phyloP scores from a whole-genome alignment of 2,113 vertebrate genomes.

The Delphinapterus leucas region DNA sequence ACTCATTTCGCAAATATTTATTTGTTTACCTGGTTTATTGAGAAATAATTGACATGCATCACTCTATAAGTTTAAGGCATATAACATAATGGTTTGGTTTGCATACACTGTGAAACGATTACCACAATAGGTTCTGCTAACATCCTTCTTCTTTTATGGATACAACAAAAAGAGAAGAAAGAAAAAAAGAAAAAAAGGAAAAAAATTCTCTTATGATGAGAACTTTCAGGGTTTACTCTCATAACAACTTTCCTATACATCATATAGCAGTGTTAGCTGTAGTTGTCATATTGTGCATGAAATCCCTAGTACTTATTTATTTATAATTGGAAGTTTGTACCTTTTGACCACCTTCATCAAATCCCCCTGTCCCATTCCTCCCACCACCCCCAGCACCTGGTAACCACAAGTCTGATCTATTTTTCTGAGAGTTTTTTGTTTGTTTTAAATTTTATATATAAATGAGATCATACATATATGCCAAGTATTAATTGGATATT shows the following conservation, averaged over 20 bases:
- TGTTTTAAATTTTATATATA: neutral
- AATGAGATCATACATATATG: neutral
- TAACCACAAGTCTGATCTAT: neutral
- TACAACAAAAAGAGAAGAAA: neutral
- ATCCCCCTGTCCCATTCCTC: neutral
- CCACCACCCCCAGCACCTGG: neutral
- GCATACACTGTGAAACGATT: neutral
- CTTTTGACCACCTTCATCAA: neutral
- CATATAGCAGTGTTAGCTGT: neutral
- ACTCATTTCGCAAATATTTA: neutral
- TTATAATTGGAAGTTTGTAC: neutral
- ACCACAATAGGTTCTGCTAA: neutral
- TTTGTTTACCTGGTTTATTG: neutral
- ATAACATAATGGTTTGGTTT: neutral
- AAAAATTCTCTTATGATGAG: neutral
- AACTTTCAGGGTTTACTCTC: neutral
- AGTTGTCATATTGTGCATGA: neutral
- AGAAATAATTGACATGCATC: neutral
- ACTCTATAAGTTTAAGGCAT: neutral
- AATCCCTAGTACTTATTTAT: neutral
- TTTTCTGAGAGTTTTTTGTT: neutral
- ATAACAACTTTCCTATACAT: neutral
- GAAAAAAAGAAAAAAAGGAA: neutral
- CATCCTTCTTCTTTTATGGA: neutral
- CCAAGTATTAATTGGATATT: neutral